Conservation (phyloP, 2,113 vertebrate species). For the Echinops telfairi region DNA sequence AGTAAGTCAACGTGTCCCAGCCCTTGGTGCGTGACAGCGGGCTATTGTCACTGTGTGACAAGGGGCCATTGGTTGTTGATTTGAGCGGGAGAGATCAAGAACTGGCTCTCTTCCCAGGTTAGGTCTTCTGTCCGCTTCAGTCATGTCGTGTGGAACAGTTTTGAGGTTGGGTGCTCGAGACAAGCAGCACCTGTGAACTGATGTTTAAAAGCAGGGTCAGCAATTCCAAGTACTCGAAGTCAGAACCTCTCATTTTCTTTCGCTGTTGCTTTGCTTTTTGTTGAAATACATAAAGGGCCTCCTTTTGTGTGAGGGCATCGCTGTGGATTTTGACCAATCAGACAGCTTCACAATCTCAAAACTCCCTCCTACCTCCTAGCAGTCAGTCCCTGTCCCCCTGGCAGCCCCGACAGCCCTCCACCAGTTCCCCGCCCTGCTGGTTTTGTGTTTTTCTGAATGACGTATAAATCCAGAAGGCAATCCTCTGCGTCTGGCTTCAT, state of each 20-base stretch:
- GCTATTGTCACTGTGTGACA: not conserved
- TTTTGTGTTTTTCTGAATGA: not conserved
- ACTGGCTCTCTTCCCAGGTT: not conserved
- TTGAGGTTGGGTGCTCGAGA: not conserved
- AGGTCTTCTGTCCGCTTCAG: not conserved
- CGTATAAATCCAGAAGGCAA: not conserved
- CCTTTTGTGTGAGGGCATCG: not conserved
- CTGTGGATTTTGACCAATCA: not conserved
- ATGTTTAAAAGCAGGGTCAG: not conserved
- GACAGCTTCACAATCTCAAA: not conserved
- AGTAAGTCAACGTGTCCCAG: conserved; percentile 86
- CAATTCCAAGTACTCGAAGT: not conserved
- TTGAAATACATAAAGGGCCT: not conserved
- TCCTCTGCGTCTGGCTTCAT: not conserved
- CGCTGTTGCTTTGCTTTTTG: not conserved
- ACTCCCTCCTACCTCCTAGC: accelerated
- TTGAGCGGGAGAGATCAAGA: not conserved
- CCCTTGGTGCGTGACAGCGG: not conserved
- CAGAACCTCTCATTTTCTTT: not conserved
- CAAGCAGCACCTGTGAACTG: not conserved
- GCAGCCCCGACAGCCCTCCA: accelerated
- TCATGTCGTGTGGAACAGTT: not conserved
- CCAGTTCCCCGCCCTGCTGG: not conserved
- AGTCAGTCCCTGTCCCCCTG: accelerated
- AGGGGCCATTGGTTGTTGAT: not conserved